Conservation (phyloP, 2,888 invertebrate species). For the Amphipyra tragopoginis region DNA sequence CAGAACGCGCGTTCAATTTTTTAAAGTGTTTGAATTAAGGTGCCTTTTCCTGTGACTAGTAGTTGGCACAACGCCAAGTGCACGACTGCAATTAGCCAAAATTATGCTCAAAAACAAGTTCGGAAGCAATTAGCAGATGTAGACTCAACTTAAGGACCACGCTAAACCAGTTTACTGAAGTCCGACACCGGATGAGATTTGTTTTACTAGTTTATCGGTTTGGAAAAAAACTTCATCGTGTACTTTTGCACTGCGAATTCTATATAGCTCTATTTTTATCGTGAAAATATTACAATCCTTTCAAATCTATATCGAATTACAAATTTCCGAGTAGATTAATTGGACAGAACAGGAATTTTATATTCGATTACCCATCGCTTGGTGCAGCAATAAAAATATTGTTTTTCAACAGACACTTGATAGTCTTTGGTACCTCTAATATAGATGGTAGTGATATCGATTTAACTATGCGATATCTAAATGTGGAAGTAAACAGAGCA, state of each 20-base stretch:
- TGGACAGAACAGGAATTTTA: not conserved
- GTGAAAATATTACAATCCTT: not conserved
- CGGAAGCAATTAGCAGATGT: slow-evolving; percentile 87
- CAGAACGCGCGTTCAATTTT: slow-evolving; percentile 53
- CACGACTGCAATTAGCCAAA: slow-evolving; percentile 86
- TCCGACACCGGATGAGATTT: slow-evolving; percentile 69
- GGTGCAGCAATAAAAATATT: not conserved
- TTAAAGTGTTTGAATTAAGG: slow-evolving; percentile 75
- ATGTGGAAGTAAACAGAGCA: slow-evolving; percentile 69
- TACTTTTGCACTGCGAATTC: slow-evolving; percentile 11
- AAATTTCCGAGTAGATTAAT: slow-evolving; percentile 1
- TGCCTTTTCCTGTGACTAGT: slow-evolving; percentile 72
- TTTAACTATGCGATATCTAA: slow-evolving; percentile 55
- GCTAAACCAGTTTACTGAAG: slow-evolving; percentile 75
- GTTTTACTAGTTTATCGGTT: slow-evolving; percentile 65
- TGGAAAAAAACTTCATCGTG: slow-evolving; percentile 25
- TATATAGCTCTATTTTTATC: slow-evolving; percentile 4
- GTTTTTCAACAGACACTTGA: slow-evolving; percentile 5
- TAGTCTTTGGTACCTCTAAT: slow-evolving; percentile 4
- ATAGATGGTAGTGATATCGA: slow-evolving; percentile 26
- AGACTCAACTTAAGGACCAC: slow-evolving; percentile 77
- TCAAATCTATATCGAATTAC: not conserved
- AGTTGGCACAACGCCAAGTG: slow-evolving; percentile 80
- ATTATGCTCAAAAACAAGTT: slow-evolving; percentile 88
- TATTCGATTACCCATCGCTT: not conserved